phyloP scores from a whole-genome alignment of 2,888 invertebrate species.

The Allygus modestus region DNA sequence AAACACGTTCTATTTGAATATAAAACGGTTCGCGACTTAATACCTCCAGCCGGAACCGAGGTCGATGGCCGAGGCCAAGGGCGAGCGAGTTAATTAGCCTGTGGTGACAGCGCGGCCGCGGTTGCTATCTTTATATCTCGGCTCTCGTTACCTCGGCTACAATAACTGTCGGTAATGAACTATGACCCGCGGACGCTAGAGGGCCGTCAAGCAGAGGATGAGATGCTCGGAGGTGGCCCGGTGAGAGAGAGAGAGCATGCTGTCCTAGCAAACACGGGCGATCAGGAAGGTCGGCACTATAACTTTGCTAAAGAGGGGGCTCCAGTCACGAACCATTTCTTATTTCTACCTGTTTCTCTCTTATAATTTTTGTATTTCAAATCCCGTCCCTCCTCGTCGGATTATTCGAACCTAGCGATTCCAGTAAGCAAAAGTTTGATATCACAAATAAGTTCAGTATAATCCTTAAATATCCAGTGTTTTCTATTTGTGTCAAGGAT shows the following conservation, averaged over 20 bases:
- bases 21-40: constrained; percentile 41
- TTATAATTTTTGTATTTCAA: no score
- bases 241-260: background rate
- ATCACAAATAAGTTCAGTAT: no score
- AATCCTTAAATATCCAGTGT: no score
- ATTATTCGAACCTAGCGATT: no score
- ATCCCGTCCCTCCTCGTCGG: no score
- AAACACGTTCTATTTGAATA: constrained; percentile 55
- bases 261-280: background rate
- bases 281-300: no score
- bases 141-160: constrained; percentile 22
- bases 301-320: no score
- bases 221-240: background rate
- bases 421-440: no score
- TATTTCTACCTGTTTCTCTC: no score
- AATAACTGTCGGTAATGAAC: constrained; percentile 1
- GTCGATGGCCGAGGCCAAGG: constrained; percentile 28
- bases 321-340: no score
- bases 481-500: no score
- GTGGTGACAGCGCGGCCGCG: constrained; percentile 24
- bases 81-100: background rate
- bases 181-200: background rate
- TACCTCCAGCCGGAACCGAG: constrained; percentile 3
- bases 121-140: constrained; percentile 34
- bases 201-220: background rate